Base-by-base conservation (phyloP, 1,140 invertebrate species). In the Temnothorax curvispinosus region DNA sequence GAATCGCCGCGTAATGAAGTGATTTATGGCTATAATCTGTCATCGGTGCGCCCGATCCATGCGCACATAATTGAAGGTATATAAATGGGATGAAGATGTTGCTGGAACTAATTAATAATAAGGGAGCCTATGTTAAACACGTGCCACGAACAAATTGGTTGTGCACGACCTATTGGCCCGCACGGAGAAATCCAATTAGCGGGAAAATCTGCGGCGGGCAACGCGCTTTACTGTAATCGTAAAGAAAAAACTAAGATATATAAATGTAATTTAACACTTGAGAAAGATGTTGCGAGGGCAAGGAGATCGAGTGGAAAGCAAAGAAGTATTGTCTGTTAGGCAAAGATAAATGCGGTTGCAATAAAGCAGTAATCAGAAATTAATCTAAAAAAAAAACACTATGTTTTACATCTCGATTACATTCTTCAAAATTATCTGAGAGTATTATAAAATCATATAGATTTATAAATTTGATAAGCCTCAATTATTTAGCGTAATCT, bases 61-160 rank as follows among this genome's bases (percentile, higher is more conserved):
- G 0, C 27, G 64, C 41, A 32, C 27, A 27, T 86, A 90, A 91
- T 90, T 50, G 76, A 74, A 84, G 87, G 15, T 64, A 56, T 52
- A 67, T 35, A 74, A 84, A 72, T 47, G 54, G 32, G 21, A 91
- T 91, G 67, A 88, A 91, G 90, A 88, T 80, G 84, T 91, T 74
- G 47, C 54, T 27, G 65, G n/a, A 65, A 84, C 77, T 91, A 91
- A 91, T 91, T 90, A 90, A 88, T 89, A 91, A 91, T 80, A 84
- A 80, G 72, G 35, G 62, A 58, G 72, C 50, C 54, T 78, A 84
- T 78, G 50, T 52, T 64, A 50, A 50, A 78, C 62, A 65, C 44
- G 35, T 27, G 54, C 50, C 50, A 50, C 7, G 72, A 86, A 90
- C 62, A 86, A 90, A 90, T 91, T 76, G 78, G 44, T 56, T 50